These are phyloP conservation scores for Eurytoma californica DNA, from an alignment of 2,888 invertebrate genomes.

Conservation along the genomic window DNA sequence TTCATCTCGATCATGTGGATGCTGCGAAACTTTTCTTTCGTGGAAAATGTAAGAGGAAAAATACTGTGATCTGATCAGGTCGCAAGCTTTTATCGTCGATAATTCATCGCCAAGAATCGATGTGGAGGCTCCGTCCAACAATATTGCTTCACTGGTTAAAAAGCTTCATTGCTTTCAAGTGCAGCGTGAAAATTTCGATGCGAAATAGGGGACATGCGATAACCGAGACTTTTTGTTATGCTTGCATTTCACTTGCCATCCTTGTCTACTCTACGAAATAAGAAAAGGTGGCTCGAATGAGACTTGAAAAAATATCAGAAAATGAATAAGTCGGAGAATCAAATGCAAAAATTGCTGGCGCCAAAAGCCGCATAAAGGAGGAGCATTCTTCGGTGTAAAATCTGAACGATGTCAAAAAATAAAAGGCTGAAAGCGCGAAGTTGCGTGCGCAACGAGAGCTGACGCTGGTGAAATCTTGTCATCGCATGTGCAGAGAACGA, in stretches of 20 bases:
- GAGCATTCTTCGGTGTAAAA: slow-evolving; percentile 20
- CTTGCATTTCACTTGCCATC: too few species aligned
- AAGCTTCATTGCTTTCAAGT: slow-evolving; percentile 61
- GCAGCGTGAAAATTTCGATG: slow-evolving; percentile 49
- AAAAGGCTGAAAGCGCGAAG: slow-evolving; percentile 43
- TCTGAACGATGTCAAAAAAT: slow-evolving; percentile 38
- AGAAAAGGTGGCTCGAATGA: background rate
- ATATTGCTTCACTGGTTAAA: slow-evolving; percentile 57
- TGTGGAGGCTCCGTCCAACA: slow-evolving; percentile 45
- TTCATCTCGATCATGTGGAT: too few species aligned
- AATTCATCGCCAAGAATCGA: slow-evolving; percentile 55
- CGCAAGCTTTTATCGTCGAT: slow-evolving; percentile 35
- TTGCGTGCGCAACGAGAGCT: slow-evolving; percentile 47
- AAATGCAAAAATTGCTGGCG: background rate
- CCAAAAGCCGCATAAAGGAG: background rate
- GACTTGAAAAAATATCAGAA: background rate
- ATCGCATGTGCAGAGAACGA: slow-evolving; percentile 36
- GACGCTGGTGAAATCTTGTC: slow-evolving; percentile 56
- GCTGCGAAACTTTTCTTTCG: too few species aligned
- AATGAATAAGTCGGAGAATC: background rate
- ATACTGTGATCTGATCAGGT: background rate
- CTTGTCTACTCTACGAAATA: too few species aligned
- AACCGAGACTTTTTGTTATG: background rate
- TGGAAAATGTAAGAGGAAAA: too few species aligned
- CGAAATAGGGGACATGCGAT: slow-evolving; percentile 51